Evolutionary conservation across 2,113 vertebrate species (phyloP).

Genomic region (Hemibagrus wyckioides): DNA sequence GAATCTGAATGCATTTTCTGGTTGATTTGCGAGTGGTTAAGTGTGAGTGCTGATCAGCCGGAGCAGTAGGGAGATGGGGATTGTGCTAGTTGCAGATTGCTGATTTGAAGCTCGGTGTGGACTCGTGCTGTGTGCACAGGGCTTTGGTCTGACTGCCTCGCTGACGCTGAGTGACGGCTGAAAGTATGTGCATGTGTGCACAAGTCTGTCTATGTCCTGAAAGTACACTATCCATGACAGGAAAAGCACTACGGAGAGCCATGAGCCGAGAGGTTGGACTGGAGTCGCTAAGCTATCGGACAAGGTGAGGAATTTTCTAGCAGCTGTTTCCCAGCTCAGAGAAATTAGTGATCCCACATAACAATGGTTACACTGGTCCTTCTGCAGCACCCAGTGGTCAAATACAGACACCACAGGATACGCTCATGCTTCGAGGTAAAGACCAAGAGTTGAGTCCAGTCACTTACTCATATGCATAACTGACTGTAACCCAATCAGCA

Average conservation of each 20-base stretch:
- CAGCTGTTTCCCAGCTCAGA: slow-evolving; percentile 30
- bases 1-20: slow-evolving; percentile 46
- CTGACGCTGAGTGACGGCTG: slow-evolving; percentile 19
- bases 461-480: neutral
- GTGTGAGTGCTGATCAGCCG: slow-evolving; percentile 42
- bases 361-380: slow-evolving; percentile 35
- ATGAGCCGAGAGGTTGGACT: slow-evolving; percentile 7
- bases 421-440: slow-evolving; percentile 24
- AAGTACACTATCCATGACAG: slow-evolving; percentile 47
- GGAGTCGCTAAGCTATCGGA: slow-evolving; percentile 31
- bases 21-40: slow-evolving; percentile 45
- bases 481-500: neutral
- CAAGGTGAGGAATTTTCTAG: slow-evolving; percentile 33
- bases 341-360: slow-evolving; percentile 6
- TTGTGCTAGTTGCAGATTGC: slow-evolving; percentile 40
- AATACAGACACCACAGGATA: slow-evolving; percentile 52
- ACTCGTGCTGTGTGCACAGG: slow-evolving; percentile 37
- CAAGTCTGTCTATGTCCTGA: neutral
- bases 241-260: slow-evolving; percentile 57
- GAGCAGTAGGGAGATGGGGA: slow-evolving; percentile 8
- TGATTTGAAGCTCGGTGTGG: slow-evolving; percentile 41
- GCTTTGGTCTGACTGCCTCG: slow-evolving; percentile 20
- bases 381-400: slow-evolving; percentile 64
- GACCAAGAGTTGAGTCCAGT: neutral
- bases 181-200: neutral